Evolutionary conservation across 2,888 invertebrate species (phyloP).

Genomic region (Pilophorus perplexus): DNA sequence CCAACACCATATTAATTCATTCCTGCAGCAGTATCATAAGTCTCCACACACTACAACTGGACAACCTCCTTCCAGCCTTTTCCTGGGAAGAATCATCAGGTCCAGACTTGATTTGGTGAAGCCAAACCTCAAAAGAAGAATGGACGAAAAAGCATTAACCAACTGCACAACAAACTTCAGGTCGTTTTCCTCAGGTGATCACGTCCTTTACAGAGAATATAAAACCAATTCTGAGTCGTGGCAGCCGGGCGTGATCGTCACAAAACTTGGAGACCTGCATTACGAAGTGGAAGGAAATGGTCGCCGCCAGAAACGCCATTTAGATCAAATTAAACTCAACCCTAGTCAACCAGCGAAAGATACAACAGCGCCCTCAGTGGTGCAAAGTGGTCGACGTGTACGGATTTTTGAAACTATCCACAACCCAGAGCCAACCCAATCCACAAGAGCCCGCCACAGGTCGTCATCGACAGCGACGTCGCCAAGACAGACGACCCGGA

Average conservation of each 20-base stretch:
- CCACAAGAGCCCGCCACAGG: no score
- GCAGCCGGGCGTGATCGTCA: slow-evolving; percentile 2
- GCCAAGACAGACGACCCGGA: no score
- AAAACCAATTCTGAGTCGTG: not conserved
- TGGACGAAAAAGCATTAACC: no score
- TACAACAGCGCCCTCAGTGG: no score
- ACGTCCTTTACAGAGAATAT: not conserved
- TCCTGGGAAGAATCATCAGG: slow-evolving; percentile 12
- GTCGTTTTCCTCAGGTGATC: not conserved
- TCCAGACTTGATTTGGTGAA: slow-evolving; percentile 9
- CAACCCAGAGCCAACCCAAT: no score
- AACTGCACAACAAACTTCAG: not conserved
- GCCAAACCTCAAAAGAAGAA: slow-evolving; percentile 6
- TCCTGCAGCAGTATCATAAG: not conserved
- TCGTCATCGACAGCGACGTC: no score
- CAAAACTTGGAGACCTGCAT: slow-evolving; percentile 15
- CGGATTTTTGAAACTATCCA: no score
- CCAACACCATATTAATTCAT: not conserved
- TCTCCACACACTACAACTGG: slow-evolving; percentile 22
- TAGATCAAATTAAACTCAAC: no score
- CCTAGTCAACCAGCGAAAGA: no score
- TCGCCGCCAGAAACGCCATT: no score
- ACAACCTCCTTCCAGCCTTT: slow-evolving; percentile 34
- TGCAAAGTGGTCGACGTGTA: no score
- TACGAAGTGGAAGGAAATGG: not conserved